Base-by-base conservation (phyloP, 2,113 vertebrate species). In the Oryzias javanicus region DNA sequence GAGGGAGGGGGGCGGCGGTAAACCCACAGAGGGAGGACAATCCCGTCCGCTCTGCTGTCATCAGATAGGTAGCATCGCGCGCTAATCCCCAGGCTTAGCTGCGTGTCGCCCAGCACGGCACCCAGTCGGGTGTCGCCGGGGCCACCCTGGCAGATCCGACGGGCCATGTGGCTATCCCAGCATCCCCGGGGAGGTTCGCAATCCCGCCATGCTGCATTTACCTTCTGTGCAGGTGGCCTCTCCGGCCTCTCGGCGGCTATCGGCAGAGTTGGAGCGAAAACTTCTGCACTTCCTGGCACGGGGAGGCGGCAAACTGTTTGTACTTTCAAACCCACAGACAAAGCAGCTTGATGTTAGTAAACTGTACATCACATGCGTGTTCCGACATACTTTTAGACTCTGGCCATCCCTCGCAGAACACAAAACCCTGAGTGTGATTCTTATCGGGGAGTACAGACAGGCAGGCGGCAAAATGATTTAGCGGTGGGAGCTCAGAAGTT, bases 191-290 rank as follows among this genome's bases (percentile, higher is more conserved):
- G 85, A 74, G 72, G 63, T 76, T 83, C 79, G 42, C 79, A 76
- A 73, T 77, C 84, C 74, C 71, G 64, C 82, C 86, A 88, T 87
- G 88, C 81, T 87, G 84, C 82, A 55, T 76, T 88, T 85, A 90
- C 89, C 89, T 89, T 86, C 87, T 86, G 89, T 70, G 86, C 89
- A 92, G 90, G 89, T 91, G 89, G 85, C 84, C 86, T 62, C 55
- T 29, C 60, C 69, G 76, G 72, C 79, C 87, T 76, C 78, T 69
- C 42, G 8, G 68, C 68, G 81, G 85, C 81, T 62, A 60, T 45
- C 77, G 54, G 46, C 59, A 49, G 64, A 82, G 63, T 25, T 55
- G 48, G 61, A 62, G 73, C 41, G 17, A 55, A 74, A 84, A 86
- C 73, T 83, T 85, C 67, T 60, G 40, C 49, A 49, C 60, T 50